phyloP scores from a whole-genome alignment of 2,113 vertebrate genomes.

The Clarias batrachus region DNA sequence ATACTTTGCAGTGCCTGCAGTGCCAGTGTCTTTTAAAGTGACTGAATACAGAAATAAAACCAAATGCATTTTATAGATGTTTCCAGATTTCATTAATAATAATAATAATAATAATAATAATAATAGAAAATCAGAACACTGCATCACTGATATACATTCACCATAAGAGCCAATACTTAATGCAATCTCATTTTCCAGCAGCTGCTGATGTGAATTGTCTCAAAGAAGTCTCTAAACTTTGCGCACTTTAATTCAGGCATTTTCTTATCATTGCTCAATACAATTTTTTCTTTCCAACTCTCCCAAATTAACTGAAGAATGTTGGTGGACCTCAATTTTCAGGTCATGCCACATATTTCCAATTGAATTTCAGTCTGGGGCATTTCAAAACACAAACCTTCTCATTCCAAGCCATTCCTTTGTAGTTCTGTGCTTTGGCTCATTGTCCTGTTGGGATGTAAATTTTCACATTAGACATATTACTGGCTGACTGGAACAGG shows the following conservation, averaged over 20 bases:
- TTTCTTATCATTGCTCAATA: neutral
- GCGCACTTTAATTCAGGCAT: neutral
- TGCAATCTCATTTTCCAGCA: neutral
- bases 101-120: neutral
- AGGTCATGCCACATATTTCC: slow-evolving; percentile 3
- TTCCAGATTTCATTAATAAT: neutral
- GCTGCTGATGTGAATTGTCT: neutral
- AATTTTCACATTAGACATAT: neutral
- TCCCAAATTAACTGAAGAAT: neutral
- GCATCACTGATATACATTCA: neutral
- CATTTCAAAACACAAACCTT: neutral
- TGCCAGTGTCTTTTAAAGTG: neutral
- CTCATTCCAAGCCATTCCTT: neutral
- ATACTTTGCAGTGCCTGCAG: neutral
- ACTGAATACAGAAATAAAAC: neutral
- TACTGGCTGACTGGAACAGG: neutral
- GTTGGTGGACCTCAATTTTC: neutral
- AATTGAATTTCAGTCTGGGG: neutral
- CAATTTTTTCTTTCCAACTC: neutral
- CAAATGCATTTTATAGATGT: neutral
- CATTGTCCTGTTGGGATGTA: neutral
- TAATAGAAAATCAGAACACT: neutral
- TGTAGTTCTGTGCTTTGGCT: neutral
- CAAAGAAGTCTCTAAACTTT: neutral
- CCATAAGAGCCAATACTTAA: neutral